These are phyloP conservation scores for Pachyramphus minor DNA, from an alignment of 2,113 vertebrate species.

Conservation along the genomic window DNA sequence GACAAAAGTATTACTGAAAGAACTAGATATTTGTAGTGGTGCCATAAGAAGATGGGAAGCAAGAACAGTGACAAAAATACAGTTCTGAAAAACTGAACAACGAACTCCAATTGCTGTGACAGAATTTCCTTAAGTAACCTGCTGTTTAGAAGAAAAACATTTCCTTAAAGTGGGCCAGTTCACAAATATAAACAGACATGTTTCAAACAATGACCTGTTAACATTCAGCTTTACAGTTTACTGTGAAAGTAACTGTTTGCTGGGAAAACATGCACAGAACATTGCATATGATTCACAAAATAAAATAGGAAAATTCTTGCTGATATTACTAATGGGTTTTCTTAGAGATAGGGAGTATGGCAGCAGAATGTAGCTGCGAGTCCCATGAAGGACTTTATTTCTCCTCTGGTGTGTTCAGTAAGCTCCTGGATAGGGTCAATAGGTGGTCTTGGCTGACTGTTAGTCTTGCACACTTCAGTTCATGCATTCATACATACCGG, in stretches of 20 bases:
- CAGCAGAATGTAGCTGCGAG: not conserved
- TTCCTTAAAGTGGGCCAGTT: not conserved
- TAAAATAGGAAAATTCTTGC: not conserved
- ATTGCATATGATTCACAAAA: not conserved
- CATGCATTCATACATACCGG: not conserved
- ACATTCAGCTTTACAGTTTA: not conserved
- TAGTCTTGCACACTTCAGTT: not conserved
- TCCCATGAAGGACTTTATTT: not conserved
- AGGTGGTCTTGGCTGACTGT: not conserved
- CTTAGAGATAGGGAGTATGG: not conserved
- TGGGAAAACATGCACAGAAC: not conserved
- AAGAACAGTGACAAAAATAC: not conserved
- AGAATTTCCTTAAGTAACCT: not conserved
- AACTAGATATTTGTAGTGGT: not conserved
- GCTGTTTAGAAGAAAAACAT: not conserved
- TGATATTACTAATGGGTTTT: not conserved
- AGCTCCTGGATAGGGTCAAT: not conserved
- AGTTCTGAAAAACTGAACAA: not conserved
- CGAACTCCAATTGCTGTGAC: not conserved
- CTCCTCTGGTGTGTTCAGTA: not conserved
- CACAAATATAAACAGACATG: not conserved
- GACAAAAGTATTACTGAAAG: conserved; percentile 1
- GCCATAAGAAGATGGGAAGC: not conserved
- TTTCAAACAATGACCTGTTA: not conserved
- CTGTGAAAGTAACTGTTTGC: not conserved